phyloP scores from a whole-genome alignment of 2,888 invertebrate genomes.

The Athrips mouffetella region DNA sequence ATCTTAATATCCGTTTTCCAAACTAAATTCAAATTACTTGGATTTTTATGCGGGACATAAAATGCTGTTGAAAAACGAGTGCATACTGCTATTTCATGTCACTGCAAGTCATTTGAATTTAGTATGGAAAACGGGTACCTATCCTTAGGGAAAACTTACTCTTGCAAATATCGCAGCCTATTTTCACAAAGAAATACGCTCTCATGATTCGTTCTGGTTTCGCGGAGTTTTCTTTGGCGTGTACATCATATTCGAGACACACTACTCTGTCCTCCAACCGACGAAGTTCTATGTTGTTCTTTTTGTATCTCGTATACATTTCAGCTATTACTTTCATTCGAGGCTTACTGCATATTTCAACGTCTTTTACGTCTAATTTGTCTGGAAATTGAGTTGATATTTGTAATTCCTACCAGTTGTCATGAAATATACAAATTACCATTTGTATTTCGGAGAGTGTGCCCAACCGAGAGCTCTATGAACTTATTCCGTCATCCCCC shows the following conservation, averaged over 20 bases:
- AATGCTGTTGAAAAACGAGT: no score
- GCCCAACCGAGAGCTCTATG: no score
- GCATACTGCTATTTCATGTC: no score
- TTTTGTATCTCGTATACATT: conserved; percentile 53
- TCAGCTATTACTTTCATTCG: conserved; percentile 57
- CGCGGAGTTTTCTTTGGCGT: conserved; percentile 23
- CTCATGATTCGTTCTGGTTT: conserved; percentile 49
- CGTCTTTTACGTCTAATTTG: conserved; percentile 24
- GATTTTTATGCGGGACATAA: no score
- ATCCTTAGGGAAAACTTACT: no score
- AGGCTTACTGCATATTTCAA: conserved; percentile 52
- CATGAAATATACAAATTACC: no score
- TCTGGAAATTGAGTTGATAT: background rate
- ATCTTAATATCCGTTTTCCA: no score
- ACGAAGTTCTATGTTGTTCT: conserved; percentile 53
- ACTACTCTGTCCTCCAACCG: conserved; percentile 60
- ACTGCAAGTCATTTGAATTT: no score
- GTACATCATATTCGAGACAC: conserved; percentile 64
- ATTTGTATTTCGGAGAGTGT: no score
- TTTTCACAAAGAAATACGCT: conserved; percentile 57
- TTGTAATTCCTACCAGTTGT: background rate
- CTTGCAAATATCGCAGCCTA: conserved; percentile 20
- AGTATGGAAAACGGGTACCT: no score
- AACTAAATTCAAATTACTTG: no score
- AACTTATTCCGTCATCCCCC: no score